Base-by-base conservation (phyloP, 1,140 invertebrate species). In the Brachionus plicatilis region DNA sequence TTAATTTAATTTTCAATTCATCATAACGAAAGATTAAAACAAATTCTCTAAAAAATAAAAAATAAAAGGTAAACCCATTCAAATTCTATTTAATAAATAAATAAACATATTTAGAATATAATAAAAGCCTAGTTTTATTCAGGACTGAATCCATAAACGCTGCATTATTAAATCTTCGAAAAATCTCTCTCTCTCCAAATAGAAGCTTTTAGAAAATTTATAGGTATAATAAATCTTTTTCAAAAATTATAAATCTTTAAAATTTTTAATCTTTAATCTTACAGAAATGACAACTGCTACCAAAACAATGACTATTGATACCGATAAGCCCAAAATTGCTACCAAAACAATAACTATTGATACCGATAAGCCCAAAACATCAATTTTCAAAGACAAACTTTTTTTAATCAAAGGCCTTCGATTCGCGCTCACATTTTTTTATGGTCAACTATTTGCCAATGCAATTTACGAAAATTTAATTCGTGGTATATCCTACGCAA, bases 401-500 rank as follows among this genome's bases (percentile, higher is more conserved):
- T 20, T 76, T 11, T 24, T 76, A 76, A 29, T 76, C 11, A 76
- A 76, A 50, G 8, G 7, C 5, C 27, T 76, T 50, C 72, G 72
- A 12, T 24, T 76, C 12, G 72, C 72, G 12, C 27, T 76, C 1
- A 82, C 79, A 43, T 68, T 82, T 82, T 82, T 82, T 65, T 82
- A 82, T 82, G 79, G 79, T 33, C 50, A 65, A 60, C 29, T 82
- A 24, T 68, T 82, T 65, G 79, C 79, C 17, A 82, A 82, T 41
- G 79, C 79, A 29, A 82, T 82, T 47, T 82, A 65, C 65, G 79
- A 82, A 24, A 82, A 82, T 47, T 65, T 82, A 45, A 82, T 82
- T 1, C 17, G 79, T 29, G 79, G 79, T 11, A 17, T 82, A 43
- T 56, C 79, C 0, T 60, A 82, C 47, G 37, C 33, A 9, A 41